Percentiles rank a stretch among this genome's conserved stretches.
Evolutionary conservation across 2,113 vertebrate genomes (phyloP).

Genomic region (Poeciliopsis occidentalis): DNA sequence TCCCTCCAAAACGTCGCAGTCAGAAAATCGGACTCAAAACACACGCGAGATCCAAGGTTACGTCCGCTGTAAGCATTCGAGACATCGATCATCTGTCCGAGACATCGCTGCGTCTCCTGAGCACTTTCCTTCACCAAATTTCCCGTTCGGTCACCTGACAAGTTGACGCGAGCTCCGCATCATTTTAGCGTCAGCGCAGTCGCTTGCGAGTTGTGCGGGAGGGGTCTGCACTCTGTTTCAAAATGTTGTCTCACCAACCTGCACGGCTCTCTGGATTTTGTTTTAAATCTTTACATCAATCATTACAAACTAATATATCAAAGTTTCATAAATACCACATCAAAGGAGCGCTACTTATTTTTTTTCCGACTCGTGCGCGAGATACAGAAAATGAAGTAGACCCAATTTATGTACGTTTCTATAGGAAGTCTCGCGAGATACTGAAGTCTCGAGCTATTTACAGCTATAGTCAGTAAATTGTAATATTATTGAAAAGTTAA

Average conservation of each 20-base stretch:
- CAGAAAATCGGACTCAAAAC: background rate
- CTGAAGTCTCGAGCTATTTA: too few species aligned
- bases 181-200: background rate
- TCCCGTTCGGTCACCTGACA: slow-evolving; percentile 64
- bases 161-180: background rate
- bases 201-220: too few species aligned
- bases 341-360: too few species aligned
- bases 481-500: too few species aligned
- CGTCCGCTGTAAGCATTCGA: slow-evolving; percentile 14
- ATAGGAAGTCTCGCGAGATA: slow-evolving; percentile 59
- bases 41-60: background rate
- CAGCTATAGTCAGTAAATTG: too few species aligned
- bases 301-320: too few species aligned
- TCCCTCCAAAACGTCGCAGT: slow-evolving; percentile 1
- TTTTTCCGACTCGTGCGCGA: background rate
- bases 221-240: background rate
- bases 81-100: slow-evolving; percentile 16
- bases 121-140: slow-evolving; percentile 51
- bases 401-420: background rate
- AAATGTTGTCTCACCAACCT: background rate
- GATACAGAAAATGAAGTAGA: background rate
- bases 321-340: too few species aligned
- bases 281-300: too few species aligned
- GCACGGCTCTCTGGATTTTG: too few species aligned
- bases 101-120: slow-evolving; percentile 44